Conservation (phyloP, 1,140 invertebrate genomes). For the Drosophila murphyi region DNA sequence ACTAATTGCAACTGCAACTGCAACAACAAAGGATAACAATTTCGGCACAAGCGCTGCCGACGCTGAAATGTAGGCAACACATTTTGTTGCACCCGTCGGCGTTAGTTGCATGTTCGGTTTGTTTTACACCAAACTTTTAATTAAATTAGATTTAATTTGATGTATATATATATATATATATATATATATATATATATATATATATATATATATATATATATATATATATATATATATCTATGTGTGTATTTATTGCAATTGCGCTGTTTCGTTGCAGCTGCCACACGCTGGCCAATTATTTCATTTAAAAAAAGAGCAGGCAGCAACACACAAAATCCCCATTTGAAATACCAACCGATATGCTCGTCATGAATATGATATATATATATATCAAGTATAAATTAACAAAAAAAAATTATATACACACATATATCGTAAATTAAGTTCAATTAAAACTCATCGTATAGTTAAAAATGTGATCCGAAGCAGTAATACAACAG, state of each 20-base stretch:
- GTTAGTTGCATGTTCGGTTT: constrained; percentile 51
- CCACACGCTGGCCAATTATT: constrained; percentile 52
- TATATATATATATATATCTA: constrained; percentile 33
- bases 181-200: constrained; percentile 36
- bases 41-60: constrained; percentile 46
- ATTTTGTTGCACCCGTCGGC: constrained; percentile 46
- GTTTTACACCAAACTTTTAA: constrained; percentile 59
- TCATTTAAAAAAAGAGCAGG: constrained; percentile 1
- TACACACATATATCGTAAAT: too few relatives aligned
- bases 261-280: constrained; percentile 11
- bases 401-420: too few relatives aligned
- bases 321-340: neutral
- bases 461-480: too few relatives aligned
- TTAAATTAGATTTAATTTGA: constrained; percentile 60
- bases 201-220: constrained; percentile 30
- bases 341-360: neutral
- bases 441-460: too few relatives aligned
- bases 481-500: too few relatives aligned
- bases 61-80: constrained; percentile 74
- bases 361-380: too few relatives aligned
- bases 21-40: constrained; percentile 26
- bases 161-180: constrained; percentile 27
- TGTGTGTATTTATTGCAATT: constrained; percentile 51
- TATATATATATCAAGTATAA: too few relatives aligned
- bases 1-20: constrained; percentile 59